These are phyloP conservation scores for zebrafish (Danio rerio) DNA, from an alignment of 2,113 vertebrate genomes.

Conservation along the genomic window DNA sequence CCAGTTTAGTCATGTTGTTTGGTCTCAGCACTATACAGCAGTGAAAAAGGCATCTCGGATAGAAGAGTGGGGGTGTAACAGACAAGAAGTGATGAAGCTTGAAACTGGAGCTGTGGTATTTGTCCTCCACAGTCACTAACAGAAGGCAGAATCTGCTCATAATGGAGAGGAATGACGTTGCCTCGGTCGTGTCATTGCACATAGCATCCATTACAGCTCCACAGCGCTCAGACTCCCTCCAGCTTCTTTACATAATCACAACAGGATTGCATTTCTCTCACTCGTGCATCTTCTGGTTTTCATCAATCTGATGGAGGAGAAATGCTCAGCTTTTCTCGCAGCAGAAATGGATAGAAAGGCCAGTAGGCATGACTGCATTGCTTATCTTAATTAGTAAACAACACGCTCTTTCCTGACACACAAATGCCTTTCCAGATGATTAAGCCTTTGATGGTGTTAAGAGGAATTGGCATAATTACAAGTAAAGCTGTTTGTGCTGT, in stretches of 20 bases:
- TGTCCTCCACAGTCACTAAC: constrained; percentile 9
- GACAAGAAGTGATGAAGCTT: not conserved
- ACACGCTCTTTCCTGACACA: constrained; percentile 53
- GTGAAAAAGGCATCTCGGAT: not conserved
- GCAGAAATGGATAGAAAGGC: not conserved
- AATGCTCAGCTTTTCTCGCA: not conserved
- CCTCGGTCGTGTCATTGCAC: not conserved
- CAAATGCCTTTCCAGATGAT: constrained; percentile 67
- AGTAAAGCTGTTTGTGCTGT: constrained; percentile 52
- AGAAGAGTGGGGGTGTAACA: not conserved
- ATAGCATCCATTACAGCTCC: not conserved
- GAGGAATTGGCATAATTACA: constrained; percentile 68
- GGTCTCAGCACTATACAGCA: not conserved
- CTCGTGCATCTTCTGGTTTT: not conserved
- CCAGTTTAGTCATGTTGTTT: not conserved
- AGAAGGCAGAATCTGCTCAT: not conserved
- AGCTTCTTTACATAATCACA: constrained; percentile 24
- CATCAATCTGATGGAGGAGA: not conserved
- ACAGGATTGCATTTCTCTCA: not conserved
- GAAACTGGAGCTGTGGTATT: constrained; percentile 17
- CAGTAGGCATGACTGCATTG: not conserved
- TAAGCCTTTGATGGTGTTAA: constrained; percentile 63
- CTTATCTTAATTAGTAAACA: constrained; percentile 66
- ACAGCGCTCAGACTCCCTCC: not conserved
- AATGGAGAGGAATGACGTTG: constrained; percentile 1